These are phyloP conservation scores for Nanorana parkeri DNA, from an alignment of 2,113 vertebrate genomes.

Conservation along the genomic window DNA sequence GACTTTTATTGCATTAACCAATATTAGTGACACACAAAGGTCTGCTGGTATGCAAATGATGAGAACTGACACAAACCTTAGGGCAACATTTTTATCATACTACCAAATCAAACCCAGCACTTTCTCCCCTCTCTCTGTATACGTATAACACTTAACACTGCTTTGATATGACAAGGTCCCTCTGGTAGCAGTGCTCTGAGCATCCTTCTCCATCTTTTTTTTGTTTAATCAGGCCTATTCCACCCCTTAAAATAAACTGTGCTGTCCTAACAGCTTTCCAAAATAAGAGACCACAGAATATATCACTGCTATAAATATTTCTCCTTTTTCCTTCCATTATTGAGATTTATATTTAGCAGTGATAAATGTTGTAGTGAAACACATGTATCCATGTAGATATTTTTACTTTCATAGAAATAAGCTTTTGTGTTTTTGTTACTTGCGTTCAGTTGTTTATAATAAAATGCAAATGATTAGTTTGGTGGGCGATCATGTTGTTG, in stretches of 20 bases:
- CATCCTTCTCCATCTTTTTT: slow-evolving; percentile 26
- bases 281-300: slow-evolving; percentile 34
- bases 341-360: slow-evolving; percentile 50
- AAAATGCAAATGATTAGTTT: neutral
- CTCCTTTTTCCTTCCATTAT: slow-evolving; percentile 40
- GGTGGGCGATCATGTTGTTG: neutral
- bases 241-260: slow-evolving; percentile 50
- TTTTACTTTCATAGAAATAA: slow-evolving; percentile 30
- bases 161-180: slow-evolving; percentile 41
- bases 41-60: neutral
- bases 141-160: slow-evolving; percentile 17
- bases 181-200: slow-evolving; percentile 20
- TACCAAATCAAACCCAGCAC: neutral
- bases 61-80: slow-evolving; percentile 25
- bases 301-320: slow-evolving; percentile 37
- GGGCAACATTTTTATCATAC: neutral
- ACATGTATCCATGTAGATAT: slow-evolving; percentile 55
- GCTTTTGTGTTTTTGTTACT: slow-evolving; percentile 33
- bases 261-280: slow-evolving; percentile 43
- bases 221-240: slow-evolving; percentile 43
- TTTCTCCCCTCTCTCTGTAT: neutral
- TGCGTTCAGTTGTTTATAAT: slow-evolving; percentile 10
- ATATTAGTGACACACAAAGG: no score
- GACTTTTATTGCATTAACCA: no score
- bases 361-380: slow-evolving; percentile 54